Percentiles rank a stretch among this genome's conserved stretches.
Evolutionary conservation across 2,797 vertebrate genomes (phyloP).

Genomic region (Margarornis squamiger): DNA sequence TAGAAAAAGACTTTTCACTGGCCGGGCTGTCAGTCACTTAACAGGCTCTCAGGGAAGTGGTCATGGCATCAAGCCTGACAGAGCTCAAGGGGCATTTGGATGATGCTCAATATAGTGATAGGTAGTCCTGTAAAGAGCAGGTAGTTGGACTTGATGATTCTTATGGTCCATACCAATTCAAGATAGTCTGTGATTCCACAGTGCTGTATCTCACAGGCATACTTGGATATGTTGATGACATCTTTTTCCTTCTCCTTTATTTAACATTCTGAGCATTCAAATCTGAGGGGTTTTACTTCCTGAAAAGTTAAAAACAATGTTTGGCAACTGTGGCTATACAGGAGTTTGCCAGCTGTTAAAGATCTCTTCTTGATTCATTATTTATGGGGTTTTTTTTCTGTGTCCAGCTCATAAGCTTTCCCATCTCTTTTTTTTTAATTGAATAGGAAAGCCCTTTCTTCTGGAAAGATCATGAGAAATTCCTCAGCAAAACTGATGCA

Average conservation of each 20-base stretch:
- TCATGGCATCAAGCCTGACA: background rate
- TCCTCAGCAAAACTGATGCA: background rate
- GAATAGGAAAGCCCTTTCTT: background rate
- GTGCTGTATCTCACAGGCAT: background rate
- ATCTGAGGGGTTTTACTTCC: background rate
- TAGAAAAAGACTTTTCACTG: background rate
- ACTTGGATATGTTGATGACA: background rate
- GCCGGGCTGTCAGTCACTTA: background rate
- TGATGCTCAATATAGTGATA: background rate
- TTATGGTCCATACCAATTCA: background rate
- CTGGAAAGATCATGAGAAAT: background rate
- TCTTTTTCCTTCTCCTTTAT: background rate
- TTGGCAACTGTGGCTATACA: background rate
- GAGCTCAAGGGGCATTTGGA: background rate
- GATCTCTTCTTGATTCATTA: background rate
- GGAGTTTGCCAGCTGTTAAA: background rate
- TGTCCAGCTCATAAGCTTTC: background rate
- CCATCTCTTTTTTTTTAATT: background rate
- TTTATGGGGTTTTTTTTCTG: background rate
- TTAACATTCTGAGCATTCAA: background rate
- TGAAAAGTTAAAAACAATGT: background rate
- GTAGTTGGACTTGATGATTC: background rate
- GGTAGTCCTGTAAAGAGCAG: background rate
- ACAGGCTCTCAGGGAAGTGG: background rate
- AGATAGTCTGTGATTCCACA: background rate